These are phyloP conservation scores for Geopemphigus sp. DNA, from an alignment of 1,140 invertebrate genomes.

Conservation along the genomic window DNA sequence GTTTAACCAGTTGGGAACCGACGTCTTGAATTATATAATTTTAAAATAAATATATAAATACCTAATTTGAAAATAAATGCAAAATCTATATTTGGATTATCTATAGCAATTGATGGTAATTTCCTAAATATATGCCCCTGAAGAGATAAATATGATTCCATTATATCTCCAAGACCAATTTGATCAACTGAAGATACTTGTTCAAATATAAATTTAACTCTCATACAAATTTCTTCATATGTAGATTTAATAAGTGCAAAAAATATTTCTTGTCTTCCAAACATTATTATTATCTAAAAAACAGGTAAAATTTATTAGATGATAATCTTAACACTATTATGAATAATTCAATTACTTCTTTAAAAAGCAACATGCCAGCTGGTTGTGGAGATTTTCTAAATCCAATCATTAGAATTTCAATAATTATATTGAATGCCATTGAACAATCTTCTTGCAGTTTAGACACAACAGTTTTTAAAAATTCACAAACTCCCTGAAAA, in stretches of 20 bases:
- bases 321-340: neutral
- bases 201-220: conserved; percentile 29
- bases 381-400: conserved; percentile 41
- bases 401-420: conserved; percentile 44
- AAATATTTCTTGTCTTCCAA: conserved; percentile 11
- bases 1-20: too few relatives aligned
- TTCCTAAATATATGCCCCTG: conserved; percentile 42
- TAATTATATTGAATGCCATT: conserved; percentile 3
- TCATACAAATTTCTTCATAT: conserved; percentile 41
- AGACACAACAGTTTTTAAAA: conserved; percentile 29
- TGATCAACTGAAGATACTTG: conserved; percentile 24
- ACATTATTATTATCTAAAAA: conserved; percentile 35
- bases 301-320: neutral
- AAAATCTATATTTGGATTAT: conserved; percentile 34
- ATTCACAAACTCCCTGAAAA: conserved; percentile 37
- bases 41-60: conserved; percentile 6
- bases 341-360: conserved; percentile 31
- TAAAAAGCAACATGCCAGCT: conserved; percentile 35
- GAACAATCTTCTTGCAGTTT: conserved; percentile 34
- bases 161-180: conserved; percentile 28
- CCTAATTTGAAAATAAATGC: conserved; percentile 33
- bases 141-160: conserved; percentile 41
- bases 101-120: conserved; percentile 2
- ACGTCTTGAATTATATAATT: too few relatives aligned
- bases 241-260: conserved; percentile 33